Evolutionary conservation across 2,113 vertebrate genomes (phyloP), one percentile per base, ranked within the genome.

Genomic region (Eurypyga helias): DNA sequence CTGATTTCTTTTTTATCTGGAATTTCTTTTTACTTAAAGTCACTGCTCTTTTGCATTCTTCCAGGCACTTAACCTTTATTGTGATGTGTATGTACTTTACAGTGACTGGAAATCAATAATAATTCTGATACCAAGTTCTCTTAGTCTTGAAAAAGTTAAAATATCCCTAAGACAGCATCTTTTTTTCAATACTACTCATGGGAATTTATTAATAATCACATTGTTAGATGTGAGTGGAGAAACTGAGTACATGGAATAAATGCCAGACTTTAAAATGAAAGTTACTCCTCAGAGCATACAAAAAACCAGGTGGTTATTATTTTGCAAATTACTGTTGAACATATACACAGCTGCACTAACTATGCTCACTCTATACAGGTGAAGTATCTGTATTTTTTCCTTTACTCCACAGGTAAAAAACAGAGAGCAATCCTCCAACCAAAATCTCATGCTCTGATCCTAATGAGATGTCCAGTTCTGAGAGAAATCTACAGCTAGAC

Each of bases 41-140:
- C 0, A 0, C 29, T 83, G 57, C 55, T 94, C 48, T 83, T 92
- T 78, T 87, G 87, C 51, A 79, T 94, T 95, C 93, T 92, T 83
- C 57, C 71, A 66, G 67, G 77, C 67, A 92, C 80, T 78, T 93
- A 94, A 89, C 87, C 89, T 95, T 96, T 96, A 64, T 45, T 75
- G 87, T 81, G 29, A 95, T 71, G 18, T 60, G 52, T 87, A 69
- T 89, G 77, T 87, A 96, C 83, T 91, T 92, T 96, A 83, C 80
- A 90, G 51, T 67, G 94, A 95, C 80, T 96, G 69, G 38, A 94
- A 96, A 92, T 95, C 95, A 96, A 97, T 96, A 96, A 94, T 49
- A 93, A 94, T 91, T 95, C 72, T 89, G 93, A 96, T 89, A 93
- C 36, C 7, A 61, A 91, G 57, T 57, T 64, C 57, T 94, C 89